Evolutionary conservation across 2,797 vertebrate species (phyloP).

Genomic region (Anguilla pacifica): DNA sequence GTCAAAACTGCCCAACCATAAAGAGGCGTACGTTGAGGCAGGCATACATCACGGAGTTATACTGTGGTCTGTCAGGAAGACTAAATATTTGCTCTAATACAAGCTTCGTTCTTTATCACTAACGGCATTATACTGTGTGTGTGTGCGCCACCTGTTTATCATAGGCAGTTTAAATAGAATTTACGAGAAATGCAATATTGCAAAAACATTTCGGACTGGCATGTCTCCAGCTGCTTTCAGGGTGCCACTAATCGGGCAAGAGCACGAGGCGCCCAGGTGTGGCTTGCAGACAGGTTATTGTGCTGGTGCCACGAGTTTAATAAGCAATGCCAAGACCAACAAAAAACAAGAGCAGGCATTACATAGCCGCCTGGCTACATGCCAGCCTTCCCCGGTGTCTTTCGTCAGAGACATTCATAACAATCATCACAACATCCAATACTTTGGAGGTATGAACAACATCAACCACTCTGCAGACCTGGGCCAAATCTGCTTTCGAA

Average conservation of each 20-base stretch:
- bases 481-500: background rate
- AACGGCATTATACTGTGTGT: background rate
- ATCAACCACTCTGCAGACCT: background rate
- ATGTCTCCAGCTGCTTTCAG: background rate
- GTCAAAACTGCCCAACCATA: background rate
- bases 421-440: background rate
- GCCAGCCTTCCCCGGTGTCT: background rate
- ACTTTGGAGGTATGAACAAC: background rate
- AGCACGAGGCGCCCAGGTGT: constrained; percentile 50
- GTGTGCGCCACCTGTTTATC: background rate
- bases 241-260: background rate
- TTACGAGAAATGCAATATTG: background rate
- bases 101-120: background rate
- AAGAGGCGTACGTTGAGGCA: background rate
- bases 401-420: background rate
- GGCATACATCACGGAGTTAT: background rate
- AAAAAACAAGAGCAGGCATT: constrained; percentile 59
- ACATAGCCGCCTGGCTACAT: background rate
- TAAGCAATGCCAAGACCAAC: constrained; percentile 62
- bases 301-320: constrained; percentile 52
- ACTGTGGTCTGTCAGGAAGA: background rate
- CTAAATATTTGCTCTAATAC: background rate
- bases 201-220: background rate
- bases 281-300: constrained; percentile 56
- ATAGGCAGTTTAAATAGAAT: background rate